These are phyloP conservation scores for Sebastes nivosus DNA, from an alignment of 2,797 vertebrate species.

Conservation along the genomic window DNA sequence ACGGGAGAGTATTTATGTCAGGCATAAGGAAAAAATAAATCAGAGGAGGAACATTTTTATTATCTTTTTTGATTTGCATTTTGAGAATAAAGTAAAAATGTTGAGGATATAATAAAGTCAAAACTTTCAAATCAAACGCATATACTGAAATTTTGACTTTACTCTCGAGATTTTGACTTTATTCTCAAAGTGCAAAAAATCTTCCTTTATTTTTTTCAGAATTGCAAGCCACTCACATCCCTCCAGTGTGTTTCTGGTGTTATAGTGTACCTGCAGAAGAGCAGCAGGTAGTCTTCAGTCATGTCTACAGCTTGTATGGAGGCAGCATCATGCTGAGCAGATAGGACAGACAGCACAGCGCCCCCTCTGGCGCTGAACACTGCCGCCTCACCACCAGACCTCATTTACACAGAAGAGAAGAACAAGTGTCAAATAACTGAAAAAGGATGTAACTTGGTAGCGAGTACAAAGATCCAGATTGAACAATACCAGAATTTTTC, in stretches of 20 bases:
- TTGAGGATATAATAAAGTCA: not conserved
- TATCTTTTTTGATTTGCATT: not conserved
- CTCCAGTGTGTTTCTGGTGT: not conserved
- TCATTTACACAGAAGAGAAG: conserved; percentile 13
- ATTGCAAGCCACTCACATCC: not conserved
- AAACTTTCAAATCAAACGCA: not conserved
- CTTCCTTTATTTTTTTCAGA: not conserved
- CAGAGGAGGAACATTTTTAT: rapidly evolving
- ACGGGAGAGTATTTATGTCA: not conserved
- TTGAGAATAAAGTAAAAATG: not conserved
- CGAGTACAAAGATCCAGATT: too few relatives aligned
- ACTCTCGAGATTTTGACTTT: not conserved
- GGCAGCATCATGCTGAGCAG: conserved; percentile 53
- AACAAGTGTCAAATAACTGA: not conserved
- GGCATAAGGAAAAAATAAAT: not conserved
- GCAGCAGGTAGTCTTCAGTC: conserved; percentile 74
- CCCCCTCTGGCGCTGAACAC: conserved; percentile 69
- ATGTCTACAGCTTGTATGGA: conserved; percentile 74
- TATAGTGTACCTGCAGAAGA: conserved; percentile 77
- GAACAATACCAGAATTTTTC: too few relatives aligned
- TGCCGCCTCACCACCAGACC: conserved; percentile 72
- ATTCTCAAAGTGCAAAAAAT: not conserved
- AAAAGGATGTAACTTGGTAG: too few relatives aligned
- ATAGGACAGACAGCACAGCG: conserved; percentile 52
- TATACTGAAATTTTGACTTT: not conserved